Percentiles rank a stretch among this genome's conserved stretches.
phyloP scores from a whole-genome alignment of 2,888 invertebrate species.

The Furcula furcula region DNA sequence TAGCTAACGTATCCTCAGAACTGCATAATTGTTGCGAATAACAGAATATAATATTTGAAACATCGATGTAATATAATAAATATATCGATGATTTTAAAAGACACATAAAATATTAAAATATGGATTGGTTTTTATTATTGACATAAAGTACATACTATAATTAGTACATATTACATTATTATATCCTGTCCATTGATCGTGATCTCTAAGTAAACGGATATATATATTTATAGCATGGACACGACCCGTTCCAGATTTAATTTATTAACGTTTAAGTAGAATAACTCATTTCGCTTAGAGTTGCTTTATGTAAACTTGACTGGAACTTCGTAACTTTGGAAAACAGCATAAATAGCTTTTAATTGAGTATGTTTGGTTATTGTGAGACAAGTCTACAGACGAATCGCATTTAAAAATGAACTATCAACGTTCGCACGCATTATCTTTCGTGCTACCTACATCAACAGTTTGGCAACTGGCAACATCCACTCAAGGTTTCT shows the following conservation, averaged over 20 bases:
- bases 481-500: conserved; percentile 52
- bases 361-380: conserved; percentile 9
- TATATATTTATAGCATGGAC: conserved; percentile 26
- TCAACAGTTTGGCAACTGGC: conserved; percentile 51
- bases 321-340: no score
- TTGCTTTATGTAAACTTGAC: no score
- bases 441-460: conserved; percentile 39
- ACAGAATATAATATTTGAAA: neutral
- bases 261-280: conserved; percentile 15
- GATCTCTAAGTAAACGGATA: conserved; percentile 41
- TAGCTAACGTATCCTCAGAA: conserved; percentile 2
- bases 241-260: conserved; percentile 30
- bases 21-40: neutral
- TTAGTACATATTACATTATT: conserved; percentile 22
- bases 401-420: conserved; percentile 40
- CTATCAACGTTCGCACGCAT: conserved; percentile 41
- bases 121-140: conserved; percentile 16
- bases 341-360: no score
- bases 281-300: no score
- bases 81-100: neutral
- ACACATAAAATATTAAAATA: conserved; percentile 11
- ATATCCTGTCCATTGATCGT: conserved; percentile 39
- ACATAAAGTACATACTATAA: conserved; percentile 17
- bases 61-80: neutral
- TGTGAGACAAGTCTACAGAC: conserved; percentile 37